Percentiles rank a stretch among this genome's conserved stretches.
Conservation (phyloP, 2,888 invertebrate genomes). For the Philonicus albiceps region DNA sequence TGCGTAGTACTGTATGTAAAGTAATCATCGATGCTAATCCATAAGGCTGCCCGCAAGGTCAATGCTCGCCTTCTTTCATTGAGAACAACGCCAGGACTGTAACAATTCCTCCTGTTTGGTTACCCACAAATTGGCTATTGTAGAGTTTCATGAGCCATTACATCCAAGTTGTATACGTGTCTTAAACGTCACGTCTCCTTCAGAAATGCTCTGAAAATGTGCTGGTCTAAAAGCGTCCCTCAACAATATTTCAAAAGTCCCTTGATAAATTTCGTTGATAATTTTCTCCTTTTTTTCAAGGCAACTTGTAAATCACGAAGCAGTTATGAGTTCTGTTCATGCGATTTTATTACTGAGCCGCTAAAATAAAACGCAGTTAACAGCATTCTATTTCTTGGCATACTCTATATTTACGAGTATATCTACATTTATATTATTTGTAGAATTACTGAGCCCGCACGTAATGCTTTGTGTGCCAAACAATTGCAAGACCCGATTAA, state of each 20-base stretch:
- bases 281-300: background rate
- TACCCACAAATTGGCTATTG: background rate
- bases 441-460: background rate
- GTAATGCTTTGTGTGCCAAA: background rate
- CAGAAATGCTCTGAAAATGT: background rate
- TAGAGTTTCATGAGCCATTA: background rate
- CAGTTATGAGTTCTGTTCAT: background rate
- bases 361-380: background rate
- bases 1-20: background rate
- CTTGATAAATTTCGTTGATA: constrained; percentile 15
- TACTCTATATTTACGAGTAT: background rate
- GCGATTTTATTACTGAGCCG: background rate
- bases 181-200: background rate
- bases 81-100: background rate
- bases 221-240: background rate
- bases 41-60: background rate
- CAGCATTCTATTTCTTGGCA: background rate
- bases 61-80: background rate
- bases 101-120: background rate
- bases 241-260: background rate
- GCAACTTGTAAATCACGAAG: background rate
- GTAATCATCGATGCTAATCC: background rate
- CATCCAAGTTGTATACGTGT: background rate
- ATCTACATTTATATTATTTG: background rate
- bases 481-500: background rate